Evolutionary conservation across 2,888 invertebrate genomes (phyloP), one percentile per base, ranked within the genome.

Genomic region (Drosophila mimica): DNA sequence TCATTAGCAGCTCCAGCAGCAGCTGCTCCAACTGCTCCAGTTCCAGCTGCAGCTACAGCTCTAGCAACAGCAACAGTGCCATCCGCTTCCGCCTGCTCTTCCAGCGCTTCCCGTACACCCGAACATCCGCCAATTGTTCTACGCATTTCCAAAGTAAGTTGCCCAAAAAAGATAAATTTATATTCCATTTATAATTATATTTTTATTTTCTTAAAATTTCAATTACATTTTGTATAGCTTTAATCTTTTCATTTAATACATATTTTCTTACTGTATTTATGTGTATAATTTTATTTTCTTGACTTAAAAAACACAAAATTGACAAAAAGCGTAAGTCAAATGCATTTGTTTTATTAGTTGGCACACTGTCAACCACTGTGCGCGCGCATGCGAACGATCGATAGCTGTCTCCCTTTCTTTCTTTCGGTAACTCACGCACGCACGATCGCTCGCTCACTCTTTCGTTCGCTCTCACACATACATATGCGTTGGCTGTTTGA

Each of bases 91-190:
- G 76, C 82, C 56, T 46, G 46, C 46, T 72, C 87, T 33, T 73
- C 89, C 15, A 84, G 89, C 61, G 85, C 89, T 8, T 79, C 91
- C 36, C 92, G 92, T 70, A 91, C 92, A 33, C 92, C 92, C 7
- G 93, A 94, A 81, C 95, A 96, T 92, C 97, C 97, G 52, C 97
- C 97, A 31, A 98, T 98, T 90, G 97, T 97, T 63, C 94, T 98
- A 77, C 95, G 97, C 93, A 98, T 98, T 94, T 97, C 97, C 80
- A 96, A 97, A 93, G 96, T 93, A 80, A 91, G 78, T 46, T 46
- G 46, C 15, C 7, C 7, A 15, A 20, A 7, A 46, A 46, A 25
- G 1, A 25, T 25, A 25, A 25, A 25, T 25, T 25, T 43, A 11
- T n/a, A 11, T 11, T 25, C 25, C 25, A 25, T 25, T 25, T 25